Conservation (phyloP, 2,113 vertebrate genomes). For the Otolemur garnettii region DNA sequence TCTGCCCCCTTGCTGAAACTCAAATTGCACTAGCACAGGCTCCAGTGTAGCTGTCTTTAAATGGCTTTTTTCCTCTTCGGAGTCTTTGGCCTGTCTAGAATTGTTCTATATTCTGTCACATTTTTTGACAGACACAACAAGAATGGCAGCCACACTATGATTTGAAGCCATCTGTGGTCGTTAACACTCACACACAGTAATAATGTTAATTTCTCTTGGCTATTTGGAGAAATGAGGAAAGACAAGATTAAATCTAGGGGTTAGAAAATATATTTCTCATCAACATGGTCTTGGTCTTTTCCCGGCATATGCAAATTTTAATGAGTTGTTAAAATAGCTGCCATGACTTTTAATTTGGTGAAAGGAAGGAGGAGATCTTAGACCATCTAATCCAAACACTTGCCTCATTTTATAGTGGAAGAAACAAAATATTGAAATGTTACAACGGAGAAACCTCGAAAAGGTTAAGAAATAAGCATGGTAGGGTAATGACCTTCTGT, state of each 20-base stretch:
- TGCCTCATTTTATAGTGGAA: background rate
- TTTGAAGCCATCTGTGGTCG: background rate
- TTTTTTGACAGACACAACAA: background rate
- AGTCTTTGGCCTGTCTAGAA: background rate
- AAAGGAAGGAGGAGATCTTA: background rate
- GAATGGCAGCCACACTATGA: background rate
- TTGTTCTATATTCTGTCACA: background rate
- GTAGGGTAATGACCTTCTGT: background rate
- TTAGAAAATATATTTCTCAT: background rate
- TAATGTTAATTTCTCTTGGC: background rate
- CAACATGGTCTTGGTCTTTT: background rate
- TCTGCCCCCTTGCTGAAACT: background rate
- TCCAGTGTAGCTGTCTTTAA: background rate
- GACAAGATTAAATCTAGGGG: background rate
- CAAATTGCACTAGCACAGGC: background rate
- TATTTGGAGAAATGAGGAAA: background rate
- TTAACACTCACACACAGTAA: background rate
- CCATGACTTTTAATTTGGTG: background rate
- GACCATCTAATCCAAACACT: background rate
- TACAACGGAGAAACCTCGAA: background rate
- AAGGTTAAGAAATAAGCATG: background rate
- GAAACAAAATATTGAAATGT: background rate
- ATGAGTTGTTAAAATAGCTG: background rate
- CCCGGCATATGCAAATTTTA: background rate
- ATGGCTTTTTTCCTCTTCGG: background rate